Percentiles rank a stretch among this genome's conserved stretches.
phyloP scores from a whole-genome alignment of 2,113 vertebrate genomes.

The Engraulis encrasicolus region DNA sequence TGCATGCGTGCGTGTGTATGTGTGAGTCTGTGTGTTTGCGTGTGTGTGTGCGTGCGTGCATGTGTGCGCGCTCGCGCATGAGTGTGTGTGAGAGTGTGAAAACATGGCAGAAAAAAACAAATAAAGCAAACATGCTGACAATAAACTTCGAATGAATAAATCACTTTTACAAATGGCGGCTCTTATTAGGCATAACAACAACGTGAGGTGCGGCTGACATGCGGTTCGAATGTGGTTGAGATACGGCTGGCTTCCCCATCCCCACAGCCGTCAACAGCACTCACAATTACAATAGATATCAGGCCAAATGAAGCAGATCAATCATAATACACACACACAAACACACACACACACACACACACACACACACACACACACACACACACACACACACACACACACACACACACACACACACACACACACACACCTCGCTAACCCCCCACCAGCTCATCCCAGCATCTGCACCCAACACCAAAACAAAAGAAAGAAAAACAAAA shows the following conservation, averaged over 20 bases:
- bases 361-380: no score
- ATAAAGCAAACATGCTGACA: conserved; percentile 36
- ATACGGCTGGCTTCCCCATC: no score
- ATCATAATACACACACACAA: no score
- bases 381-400: no score
- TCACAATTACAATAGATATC: conserved; percentile 62
- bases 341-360: no score
- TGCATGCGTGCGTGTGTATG: no score
- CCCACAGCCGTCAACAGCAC: conserved; percentile 58
- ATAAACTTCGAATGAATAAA: conserved; percentile 58
- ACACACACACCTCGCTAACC: conserved; percentile 5
- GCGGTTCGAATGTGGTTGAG: no score
- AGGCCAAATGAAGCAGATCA: conserved; percentile 72
- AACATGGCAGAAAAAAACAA: conserved; percentile 49
- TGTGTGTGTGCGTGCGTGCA: no score
- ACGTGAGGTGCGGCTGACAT: conserved; percentile 38
- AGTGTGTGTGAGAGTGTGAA: no score
- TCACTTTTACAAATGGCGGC: conserved; percentile 59
- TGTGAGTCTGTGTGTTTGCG: no score
- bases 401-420: no score
- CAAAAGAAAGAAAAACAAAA: conserved; percentile 27
- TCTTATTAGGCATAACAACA: conserved; percentile 54
- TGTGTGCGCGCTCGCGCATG: no score
- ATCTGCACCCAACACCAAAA: background rate
- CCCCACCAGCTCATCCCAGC: conserved; percentile 14